These are phyloP conservation scores for Numenius phaeopus DNA, from an alignment of 2,797 vertebrate genomes.

Conservation along the genomic window DNA sequence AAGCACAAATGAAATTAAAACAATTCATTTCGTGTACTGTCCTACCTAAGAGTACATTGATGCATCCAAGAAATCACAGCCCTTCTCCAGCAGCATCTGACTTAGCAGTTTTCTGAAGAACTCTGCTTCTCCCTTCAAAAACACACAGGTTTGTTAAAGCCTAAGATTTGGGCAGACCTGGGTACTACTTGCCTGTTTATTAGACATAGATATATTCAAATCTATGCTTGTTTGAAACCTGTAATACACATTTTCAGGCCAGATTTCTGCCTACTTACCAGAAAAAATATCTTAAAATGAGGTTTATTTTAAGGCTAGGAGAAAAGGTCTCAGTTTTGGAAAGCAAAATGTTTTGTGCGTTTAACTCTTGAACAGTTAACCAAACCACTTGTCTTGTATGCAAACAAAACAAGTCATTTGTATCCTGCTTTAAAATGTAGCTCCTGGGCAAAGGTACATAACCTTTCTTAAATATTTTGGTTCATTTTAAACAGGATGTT, in stretches of 20 bases:
- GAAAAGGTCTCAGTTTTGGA: background rate
- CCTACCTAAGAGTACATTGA: background rate
- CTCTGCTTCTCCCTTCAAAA: background rate
- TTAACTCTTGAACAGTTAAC: background rate
- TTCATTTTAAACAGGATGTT: background rate
- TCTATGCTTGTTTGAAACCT: background rate
- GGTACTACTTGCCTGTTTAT: background rate
- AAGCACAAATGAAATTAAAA: background rate
- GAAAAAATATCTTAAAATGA: background rate
- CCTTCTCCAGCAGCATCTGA: background rate
- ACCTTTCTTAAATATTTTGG: background rate
- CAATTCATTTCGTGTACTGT: background rate
- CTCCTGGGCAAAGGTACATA: background rate
- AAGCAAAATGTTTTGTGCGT: background rate
- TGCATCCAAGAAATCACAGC: background rate
- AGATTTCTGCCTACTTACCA: background rate
- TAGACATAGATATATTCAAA: background rate
- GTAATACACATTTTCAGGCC: background rate
- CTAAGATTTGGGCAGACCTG: background rate
- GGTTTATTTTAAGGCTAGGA: background rate
- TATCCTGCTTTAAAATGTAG: background rate
- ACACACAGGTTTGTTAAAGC: background rate
- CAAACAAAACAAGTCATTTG: background rate
- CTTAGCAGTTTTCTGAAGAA: background rate
- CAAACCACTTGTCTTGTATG: background rate